A percentile compares a stretch with the other conserved stretches of the same genome.
Conservation (phyloP, 2,888 invertebrate species). For the Nycteola revayana region DNA sequence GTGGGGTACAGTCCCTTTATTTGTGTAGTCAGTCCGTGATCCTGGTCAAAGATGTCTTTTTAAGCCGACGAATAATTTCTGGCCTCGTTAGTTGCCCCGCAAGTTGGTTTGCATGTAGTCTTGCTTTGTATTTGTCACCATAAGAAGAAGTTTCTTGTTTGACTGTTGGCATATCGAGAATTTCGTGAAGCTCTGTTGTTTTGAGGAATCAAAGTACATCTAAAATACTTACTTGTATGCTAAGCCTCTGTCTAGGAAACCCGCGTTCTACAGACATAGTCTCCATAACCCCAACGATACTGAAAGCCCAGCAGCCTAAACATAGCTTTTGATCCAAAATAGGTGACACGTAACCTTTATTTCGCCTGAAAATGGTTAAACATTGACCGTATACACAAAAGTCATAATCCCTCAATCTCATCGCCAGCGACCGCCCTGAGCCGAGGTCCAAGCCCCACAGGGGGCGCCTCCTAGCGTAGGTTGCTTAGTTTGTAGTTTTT, state of each 20-base stretch:
- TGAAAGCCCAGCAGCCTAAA: conserved; percentile 91
- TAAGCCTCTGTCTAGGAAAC: conserved; percentile 52
- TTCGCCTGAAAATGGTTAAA: conserved; percentile 82
- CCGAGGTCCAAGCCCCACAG: no score
- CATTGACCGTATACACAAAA: no score
- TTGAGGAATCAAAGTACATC: not conserved
- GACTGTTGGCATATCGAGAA: not conserved
- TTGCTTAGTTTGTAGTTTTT: no score
- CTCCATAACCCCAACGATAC: conserved; percentile 86
- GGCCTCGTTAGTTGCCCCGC: not conserved
- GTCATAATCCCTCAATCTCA: no score
- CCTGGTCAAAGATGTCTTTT: not conserved
- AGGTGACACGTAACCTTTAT: conserved; percentile 79
- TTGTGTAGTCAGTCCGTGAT: not conserved
- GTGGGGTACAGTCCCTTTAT: not conserved
- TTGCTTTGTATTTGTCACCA: not conserved
- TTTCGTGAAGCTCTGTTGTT: not conserved
- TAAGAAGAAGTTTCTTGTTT: not conserved
- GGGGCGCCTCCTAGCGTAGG: no score
- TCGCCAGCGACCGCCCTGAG: no score
- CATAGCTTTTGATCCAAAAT: conserved; percentile 86
- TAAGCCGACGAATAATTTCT: not conserved
- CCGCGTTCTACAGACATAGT: conserved; percentile 82
- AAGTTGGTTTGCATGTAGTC: not conserved
- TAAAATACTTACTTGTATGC: conserved; percentile 83